Percentiles rank a stretch among this genome's conserved stretches.
These are phyloP conservation scores for Sisor rabdophorus DNA, from an alignment of 2,113 vertebrate genomes.

Conservation along the genomic window DNA sequence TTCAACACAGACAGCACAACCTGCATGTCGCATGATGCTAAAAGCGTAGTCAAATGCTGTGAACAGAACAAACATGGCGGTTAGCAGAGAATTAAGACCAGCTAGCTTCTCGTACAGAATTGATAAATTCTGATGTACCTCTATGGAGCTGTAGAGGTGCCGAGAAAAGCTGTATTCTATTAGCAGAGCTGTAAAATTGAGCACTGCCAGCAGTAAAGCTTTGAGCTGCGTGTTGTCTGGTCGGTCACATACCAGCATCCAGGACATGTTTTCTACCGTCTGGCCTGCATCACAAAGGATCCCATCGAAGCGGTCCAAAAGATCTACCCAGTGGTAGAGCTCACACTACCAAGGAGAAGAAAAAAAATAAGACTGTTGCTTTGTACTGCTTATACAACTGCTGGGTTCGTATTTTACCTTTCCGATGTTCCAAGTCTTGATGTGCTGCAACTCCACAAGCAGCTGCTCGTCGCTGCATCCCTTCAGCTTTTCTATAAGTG, in stretches of 20 bases:
- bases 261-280: conserved; percentile 91
- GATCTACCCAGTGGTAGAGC: conserved; percentile 96
- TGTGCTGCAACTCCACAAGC: conserved; percentile 87
- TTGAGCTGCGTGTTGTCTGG: conserved; percentile 87
- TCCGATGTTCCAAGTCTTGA: conserved; percentile 97
- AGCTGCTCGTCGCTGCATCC: conserved; percentile 88
- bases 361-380: background rate
- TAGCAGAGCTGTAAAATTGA: conserved; percentile 93
- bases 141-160: conserved; percentile 96
- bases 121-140: conserved; percentile 67
- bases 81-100: background rate
- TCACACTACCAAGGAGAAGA: conserved; percentile 75
- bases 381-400: background rate
- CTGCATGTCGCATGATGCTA: conserved; percentile 97
- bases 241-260: conserved; percentile 91
- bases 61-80: conserved; percentile 14
- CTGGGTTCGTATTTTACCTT: conserved; percentile 68
- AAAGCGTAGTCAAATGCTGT: conserved; percentile 89
- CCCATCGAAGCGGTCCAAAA: conserved; percentile 92
- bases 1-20: conserved; percentile 96
- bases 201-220: conserved; percentile 86
- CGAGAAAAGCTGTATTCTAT: conserved; percentile 97
- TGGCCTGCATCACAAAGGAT: conserved; percentile 91
- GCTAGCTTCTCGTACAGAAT: background rate
- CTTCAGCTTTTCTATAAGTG: conserved; percentile 92